phyloP scores from a whole-genome alignment of 2,888 invertebrate genomes.

The Tridacna crocea region DNA sequence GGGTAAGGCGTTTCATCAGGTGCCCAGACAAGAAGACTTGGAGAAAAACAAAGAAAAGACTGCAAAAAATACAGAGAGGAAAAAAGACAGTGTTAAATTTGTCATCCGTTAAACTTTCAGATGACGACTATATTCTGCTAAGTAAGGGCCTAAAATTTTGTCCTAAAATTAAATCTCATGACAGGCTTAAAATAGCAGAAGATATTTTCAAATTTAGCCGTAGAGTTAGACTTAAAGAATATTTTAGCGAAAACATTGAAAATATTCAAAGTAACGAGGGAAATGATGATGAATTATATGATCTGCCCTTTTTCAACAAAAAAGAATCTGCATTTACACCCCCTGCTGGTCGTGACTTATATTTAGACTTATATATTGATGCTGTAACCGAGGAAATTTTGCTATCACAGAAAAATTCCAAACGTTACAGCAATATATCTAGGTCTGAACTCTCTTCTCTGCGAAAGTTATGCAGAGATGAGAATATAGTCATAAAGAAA shows the following conservation, averaged over 20 bases:
- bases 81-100: conserved; percentile 31
- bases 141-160: conserved; percentile 39
- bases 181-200: conserved; percentile 35
- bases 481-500: conserved; percentile 27
- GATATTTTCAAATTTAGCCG: conserved; percentile 32
- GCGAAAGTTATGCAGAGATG: neutral
- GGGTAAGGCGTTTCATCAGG: conserved; percentile 4
- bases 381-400: too few species aligned
- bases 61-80: conserved; percentile 10
- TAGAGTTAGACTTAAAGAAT: conserved; percentile 26
- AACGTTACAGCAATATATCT: neutral
- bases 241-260: neutral
- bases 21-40: conserved; percentile 1
- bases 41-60: conserved; percentile 20
- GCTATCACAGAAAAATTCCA: too few species aligned
- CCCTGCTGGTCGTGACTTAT: too few species aligned
- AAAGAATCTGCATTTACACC: too few species aligned
- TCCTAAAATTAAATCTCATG: conserved; percentile 24
- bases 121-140: conserved; percentile 35
- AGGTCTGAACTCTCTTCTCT: neutral
- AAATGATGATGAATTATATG: neutral
- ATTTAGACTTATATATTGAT: too few species aligned
- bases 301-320: too few species aligned
- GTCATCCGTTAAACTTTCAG: conserved; percentile 12
- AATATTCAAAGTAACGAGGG: neutral